Evolutionary conservation across 2,888 invertebrate genomes (phyloP).

Genomic region (Physocephala rufipes): DNA sequence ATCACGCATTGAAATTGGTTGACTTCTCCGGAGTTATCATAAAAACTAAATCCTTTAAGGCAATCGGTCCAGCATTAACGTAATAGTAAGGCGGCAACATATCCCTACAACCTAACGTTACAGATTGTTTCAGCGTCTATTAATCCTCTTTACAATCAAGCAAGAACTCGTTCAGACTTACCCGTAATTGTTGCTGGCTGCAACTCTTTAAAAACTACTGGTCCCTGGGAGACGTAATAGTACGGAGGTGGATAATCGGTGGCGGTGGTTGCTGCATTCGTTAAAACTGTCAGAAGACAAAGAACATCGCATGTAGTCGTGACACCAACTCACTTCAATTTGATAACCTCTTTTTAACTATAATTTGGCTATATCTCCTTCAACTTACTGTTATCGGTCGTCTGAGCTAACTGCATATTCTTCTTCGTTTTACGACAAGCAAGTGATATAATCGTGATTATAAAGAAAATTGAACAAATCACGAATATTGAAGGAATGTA

Average conservation of each 20-base stretch:
- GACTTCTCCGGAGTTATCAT: background rate
- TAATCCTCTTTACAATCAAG: background rate
- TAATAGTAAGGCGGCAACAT: background rate
- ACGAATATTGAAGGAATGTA: background rate
- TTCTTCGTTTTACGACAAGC: background rate
- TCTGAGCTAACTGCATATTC: background rate
- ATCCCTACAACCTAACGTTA: background rate
- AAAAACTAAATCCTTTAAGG: background rate
- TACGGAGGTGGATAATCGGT: background rate
- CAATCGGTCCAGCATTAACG: conserved; percentile 3
- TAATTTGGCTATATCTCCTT: background rate
- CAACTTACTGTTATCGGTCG: background rate
- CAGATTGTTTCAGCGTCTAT: no score
- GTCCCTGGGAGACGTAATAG: background rate
- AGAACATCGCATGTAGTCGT: background rate
- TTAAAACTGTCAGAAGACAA: background rate
- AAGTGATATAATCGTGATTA: background rate
- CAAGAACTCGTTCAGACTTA: background rate
- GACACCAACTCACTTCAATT: background rate
- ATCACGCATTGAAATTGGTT: background rate
- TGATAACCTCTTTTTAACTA: background rate
- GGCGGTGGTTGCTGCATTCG: background rate
- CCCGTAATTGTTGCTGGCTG: no score
- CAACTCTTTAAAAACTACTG: background rate
- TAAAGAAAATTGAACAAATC: background rate